A percentile compares a stretch with the other conserved stretches of the same genome.
Conservation (phyloP, 2,888 invertebrate genomes). For the Drosophila macrospina region DNA sequence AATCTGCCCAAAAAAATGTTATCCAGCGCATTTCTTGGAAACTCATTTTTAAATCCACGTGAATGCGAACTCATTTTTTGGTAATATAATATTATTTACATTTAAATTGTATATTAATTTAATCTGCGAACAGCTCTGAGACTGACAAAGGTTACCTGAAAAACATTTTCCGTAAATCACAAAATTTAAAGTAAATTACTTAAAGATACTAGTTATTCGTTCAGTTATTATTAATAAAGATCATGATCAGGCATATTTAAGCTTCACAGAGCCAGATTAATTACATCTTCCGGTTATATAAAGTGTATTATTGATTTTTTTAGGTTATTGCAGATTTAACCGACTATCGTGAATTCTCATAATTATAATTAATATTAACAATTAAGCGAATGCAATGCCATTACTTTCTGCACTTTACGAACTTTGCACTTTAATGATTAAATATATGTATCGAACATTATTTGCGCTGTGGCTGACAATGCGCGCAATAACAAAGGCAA, state of each 20-base stretch:
- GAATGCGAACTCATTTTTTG: not conserved
- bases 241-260: too few species aligned
- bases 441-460: slow-evolving; percentile 21
- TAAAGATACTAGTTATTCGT: too few species aligned
- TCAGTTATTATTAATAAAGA: too few species aligned
- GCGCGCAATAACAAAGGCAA: slow-evolving; percentile 42
- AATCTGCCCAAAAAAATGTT: not conserved
- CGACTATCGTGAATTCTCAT: not conserved
- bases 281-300: not conserved
- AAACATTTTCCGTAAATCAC: too few species aligned
- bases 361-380: not conserved
- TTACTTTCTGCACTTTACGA: not conserved
- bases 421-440: slow-evolving; percentile 7
- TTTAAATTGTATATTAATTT: not conserved
- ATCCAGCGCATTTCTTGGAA: slow-evolving; percentile 1
- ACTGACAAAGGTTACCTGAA: too few species aligned
- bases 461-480: slow-evolving; percentile 29
- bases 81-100: not conserved
- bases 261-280: not conserved
- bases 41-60: not conserved
- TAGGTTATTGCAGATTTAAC: not conserved
- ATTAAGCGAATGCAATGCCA: slow-evolving; percentile 8
- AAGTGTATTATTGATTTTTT: not conserved
- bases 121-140: too few species aligned
- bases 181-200: too few species aligned